Conservation (phyloP, 30 jellyfish, hydroid and myxozoan species). For the Clytia hemisphaerica region DNA sequence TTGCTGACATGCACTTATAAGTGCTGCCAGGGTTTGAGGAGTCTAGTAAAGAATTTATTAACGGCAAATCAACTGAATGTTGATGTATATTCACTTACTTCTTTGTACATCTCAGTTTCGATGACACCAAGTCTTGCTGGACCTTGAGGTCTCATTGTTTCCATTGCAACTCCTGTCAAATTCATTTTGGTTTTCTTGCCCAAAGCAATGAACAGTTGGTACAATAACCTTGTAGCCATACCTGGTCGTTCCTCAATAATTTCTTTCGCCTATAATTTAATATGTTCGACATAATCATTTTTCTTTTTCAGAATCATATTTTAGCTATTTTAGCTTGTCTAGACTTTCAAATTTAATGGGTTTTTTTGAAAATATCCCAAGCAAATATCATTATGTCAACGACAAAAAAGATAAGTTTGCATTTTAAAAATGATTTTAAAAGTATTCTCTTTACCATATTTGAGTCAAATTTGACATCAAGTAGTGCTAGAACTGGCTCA, state of each 20-base stretch:
- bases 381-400: too few species aligned
- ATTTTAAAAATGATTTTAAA: not conserved
- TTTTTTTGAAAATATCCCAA: too few species aligned
- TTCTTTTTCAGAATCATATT: not conserved
- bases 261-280: slow-evolving; percentile 65
- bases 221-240: slow-evolving; percentile 65
- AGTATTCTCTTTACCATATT: slow-evolving; percentile 44
- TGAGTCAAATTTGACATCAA: slow-evolving; percentile 74
- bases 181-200: slow-evolving; percentile 62
- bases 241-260: slow-evolving; percentile 88
- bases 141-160: slow-evolving; percentile 88
- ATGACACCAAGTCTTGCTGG: slow-evolving; percentile 74
- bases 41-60: not conserved
- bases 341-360: not conserved
- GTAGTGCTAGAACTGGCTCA: slow-evolving; percentile 83
- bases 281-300: not conserved
- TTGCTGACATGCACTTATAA: not conserved
- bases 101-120: slow-evolving; percentile 76
- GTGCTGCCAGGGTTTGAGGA: not conserved
- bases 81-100: slow-evolving; percentile 32
- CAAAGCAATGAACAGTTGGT: slow-evolving; percentile 73
- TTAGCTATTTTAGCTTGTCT: not conserved
- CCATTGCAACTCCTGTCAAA: slow-evolving; percentile 91
- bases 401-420: too few species aligned
- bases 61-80: not conserved